Base-by-base conservation (phyloP, 1,140 invertebrate genomes). In the Thrips palmi region DNA sequence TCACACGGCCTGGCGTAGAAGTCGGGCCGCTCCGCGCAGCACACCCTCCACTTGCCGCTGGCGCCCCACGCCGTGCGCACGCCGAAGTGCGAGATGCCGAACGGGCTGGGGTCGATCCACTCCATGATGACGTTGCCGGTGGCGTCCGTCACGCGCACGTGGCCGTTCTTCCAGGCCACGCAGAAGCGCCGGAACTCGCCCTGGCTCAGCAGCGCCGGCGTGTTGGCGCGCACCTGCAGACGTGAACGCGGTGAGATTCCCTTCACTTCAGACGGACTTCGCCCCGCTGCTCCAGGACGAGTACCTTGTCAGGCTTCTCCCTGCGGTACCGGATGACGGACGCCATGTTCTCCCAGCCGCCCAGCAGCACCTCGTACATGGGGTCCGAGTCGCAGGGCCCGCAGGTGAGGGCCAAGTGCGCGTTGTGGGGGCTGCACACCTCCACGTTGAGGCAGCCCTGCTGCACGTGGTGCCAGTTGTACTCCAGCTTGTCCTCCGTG, bases 271-370 rank as follows among this genome's bases (percentile, higher is more conserved):
- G 21, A 34, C 10, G 15, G 40, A 5, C 14, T 33, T 6, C 10
- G 8, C 18, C 29, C 29, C 10, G 44, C 36, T 44, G 37, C 23
- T 18, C 2, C 33, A 23, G 3, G 20, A 43, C 25, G 18, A 34
- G 50, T 67, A 68, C 68, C 68, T 69, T 70, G 39, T 72, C 68
- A n/a, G 69, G 70, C 49, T 68, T 66, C 52, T 67, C 59, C 41
- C 60, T 60, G 57, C 67, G 64, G 47, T 68, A 53, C 50, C 70
- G 64, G 49, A 71, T 71, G 40, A 66, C 68, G 4, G 67, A 71
- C 40, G 67, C 62, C 30, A 52, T 59, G 45, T 71, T 71, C 44
- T 68, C 63, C 70, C 70, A 72, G 25, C 67, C 68, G 6, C 69
- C 70, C 28, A 72, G 54, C 45, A 72, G 62, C 39, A 71, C 56